Conservation (phyloP, 2,888 invertebrate species). For the Lydus trimaculatus region DNA sequence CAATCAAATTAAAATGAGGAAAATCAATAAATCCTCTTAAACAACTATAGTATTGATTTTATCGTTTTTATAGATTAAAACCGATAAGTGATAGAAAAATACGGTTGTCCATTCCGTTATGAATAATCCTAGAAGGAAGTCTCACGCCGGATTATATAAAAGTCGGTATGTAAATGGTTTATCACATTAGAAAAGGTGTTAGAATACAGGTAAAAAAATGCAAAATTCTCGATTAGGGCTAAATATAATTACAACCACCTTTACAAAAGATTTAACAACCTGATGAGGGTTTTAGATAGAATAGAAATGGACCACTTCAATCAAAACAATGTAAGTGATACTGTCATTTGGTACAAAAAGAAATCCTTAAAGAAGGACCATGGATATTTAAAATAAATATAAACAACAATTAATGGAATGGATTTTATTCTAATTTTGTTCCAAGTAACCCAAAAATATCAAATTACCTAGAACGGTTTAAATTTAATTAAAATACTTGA, state of each 20-base stretch:
- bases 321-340: conserved; percentile 52
- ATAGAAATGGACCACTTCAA: conserved; percentile 45
- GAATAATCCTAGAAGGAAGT: conserved; percentile 5
- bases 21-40: not conserved
- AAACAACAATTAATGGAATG: not conserved
- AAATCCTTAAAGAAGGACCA: not conserved
- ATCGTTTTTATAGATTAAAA: not conserved
- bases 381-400: not conserved
- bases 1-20: not conserved
- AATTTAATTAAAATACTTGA: conserved; percentile 12
- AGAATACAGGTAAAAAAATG: conserved; percentile 42
- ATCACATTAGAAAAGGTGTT: conserved; percentile 47
- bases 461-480: conserved; percentile 16
- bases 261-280: conserved; percentile 48
- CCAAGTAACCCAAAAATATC: conserved; percentile 16
- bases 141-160: conserved; percentile 39
- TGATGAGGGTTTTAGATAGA: conserved; percentile 41
- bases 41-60: not conserved
- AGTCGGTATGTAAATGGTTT: conserved; percentile 51
- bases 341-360: conserved; percentile 17
- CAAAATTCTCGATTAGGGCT: conserved; percentile 35
- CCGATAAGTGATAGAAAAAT: not conserved
- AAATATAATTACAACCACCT: conserved; percentile 50
- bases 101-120: not conserved
- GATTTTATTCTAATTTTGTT: not conserved